Conservation (phyloP, 2,888 invertebrate species). For the Ceratothoa steindachneri region DNA sequence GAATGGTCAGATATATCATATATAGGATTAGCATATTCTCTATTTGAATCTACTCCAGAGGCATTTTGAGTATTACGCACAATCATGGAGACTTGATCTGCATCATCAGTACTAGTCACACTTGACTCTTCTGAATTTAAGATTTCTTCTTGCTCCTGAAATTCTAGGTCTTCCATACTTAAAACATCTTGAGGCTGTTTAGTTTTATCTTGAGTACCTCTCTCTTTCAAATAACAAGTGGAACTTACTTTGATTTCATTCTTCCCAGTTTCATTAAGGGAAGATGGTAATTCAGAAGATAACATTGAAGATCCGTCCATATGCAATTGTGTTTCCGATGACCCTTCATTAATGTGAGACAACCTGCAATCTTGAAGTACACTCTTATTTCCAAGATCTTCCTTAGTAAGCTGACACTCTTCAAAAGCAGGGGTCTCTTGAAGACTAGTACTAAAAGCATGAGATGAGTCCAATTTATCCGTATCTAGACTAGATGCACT, state of each 20-base stretch:
- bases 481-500: not conserved
- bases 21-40: not conserved
- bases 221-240: not conserved
- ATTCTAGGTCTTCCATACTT: not conserved
- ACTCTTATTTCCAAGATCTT: not conserved
- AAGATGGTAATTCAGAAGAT: too few species aligned
- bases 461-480: not conserved
- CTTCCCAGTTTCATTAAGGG: too few species aligned
- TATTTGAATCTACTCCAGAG: not conserved
- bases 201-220: not conserved
- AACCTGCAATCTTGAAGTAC: not conserved
- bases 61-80: not conserved
- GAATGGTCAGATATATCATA: not conserved
- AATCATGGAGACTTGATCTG: slow-evolving; percentile 7
- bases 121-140: not conserved
- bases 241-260: not conserved
- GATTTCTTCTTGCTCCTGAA: not conserved
- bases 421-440: not conserved
- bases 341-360: not conserved
- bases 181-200: not conserved
- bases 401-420: not conserved
- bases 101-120: slow-evolving; percentile 1
- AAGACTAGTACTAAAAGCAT: slow-evolving; percentile 5
- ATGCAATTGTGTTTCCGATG: too few species aligned
- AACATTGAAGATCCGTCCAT: not conserved